Evolutionary conservation across 2,888 invertebrate species (phyloP).

Genomic region (Heteropelma amictum): DNA sequence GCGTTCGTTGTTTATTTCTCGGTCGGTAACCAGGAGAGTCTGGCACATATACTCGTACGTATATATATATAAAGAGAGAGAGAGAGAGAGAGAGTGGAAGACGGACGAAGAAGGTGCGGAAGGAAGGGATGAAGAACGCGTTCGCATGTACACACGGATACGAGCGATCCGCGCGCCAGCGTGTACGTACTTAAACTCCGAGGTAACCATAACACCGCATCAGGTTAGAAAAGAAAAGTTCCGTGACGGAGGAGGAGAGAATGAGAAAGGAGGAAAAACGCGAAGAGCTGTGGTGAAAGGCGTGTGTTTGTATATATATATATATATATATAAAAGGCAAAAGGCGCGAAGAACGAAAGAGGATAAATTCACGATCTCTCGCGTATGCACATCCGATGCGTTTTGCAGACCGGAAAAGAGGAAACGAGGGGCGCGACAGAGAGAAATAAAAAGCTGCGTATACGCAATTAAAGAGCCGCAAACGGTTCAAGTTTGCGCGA

Average conservation of each 20-base stretch:
- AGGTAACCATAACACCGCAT: neutral
- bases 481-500: conserved; percentile 14
- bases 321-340: too few species aligned
- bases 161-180: too few species aligned
- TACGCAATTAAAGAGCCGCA: conserved; percentile 20
- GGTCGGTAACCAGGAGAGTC: conserved; percentile 1
- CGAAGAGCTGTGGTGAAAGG: conserved; percentile 6
- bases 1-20: conserved; percentile 53
- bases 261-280: neutral
- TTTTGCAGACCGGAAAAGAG: conserved; percentile 3
- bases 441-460: conserved; percentile 8
- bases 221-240: conserved; percentile 4
- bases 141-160: too few species aligned
- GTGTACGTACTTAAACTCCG: too few species aligned
- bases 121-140: neutral
- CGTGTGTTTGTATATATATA: too few species aligned
- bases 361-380: too few species aligned
- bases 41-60: too few species aligned
- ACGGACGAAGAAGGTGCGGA: neutral
- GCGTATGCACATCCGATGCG: too few species aligned
- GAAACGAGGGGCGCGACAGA: conserved; percentile 9
- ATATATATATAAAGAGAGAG: neutral
- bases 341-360: too few species aligned
- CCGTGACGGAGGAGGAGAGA: neutral
- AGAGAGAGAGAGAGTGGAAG: neutral